Base-by-base conservation (phyloP, 2,888 invertebrate species). In the Coleophora deauratella region DNA sequence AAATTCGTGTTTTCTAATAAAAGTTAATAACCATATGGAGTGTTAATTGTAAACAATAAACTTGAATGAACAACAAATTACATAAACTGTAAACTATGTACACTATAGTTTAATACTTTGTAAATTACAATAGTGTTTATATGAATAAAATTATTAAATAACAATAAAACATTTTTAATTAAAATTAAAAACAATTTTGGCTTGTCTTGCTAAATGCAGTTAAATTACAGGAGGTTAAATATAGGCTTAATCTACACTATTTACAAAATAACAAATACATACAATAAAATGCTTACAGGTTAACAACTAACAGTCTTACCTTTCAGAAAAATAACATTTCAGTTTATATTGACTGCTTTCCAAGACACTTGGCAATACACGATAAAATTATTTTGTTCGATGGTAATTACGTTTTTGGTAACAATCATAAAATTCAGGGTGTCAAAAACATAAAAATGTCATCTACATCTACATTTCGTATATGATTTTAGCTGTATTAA, bases 151-250 rank as follows among this genome's bases (percentile, higher is more conserved):
- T 6, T n/a, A n/a, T n/a, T n/a, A n/a, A 21, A 21, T 4, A 21
- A 4, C 3, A 21, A 21, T 6, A 21, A 21, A 21, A 6, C 21
- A 21, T 21, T 21, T 40, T 43, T 34, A 37, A 8, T 39, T 38
- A 15, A 32, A 28, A 33, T 33, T 35, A 21, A 10, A 31, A 38
- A 42, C 27, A 42, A 33, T 36, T 39, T 39, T 39, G 36, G 38
- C 32, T 42, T 38, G 37, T 13, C 12, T 27, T 40, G 37, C 43
- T 43, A 43, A 43, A 43, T 43, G 43, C 43, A 43, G 34, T 40
- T 37, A 39, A 33, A 9, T 33, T 36, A 21, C 21, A 4, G 9
- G 10, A 21, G 12, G 1, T 33, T 13, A 3, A 11, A 14, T 27
- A 27, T 37, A 30, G 30, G 13, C 31, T 31, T 37, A 37, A 10